Evolutionary conservation across 2,797 vertebrate species (phyloP).

Genomic region (Moxostoma hubbsi): DNA sequence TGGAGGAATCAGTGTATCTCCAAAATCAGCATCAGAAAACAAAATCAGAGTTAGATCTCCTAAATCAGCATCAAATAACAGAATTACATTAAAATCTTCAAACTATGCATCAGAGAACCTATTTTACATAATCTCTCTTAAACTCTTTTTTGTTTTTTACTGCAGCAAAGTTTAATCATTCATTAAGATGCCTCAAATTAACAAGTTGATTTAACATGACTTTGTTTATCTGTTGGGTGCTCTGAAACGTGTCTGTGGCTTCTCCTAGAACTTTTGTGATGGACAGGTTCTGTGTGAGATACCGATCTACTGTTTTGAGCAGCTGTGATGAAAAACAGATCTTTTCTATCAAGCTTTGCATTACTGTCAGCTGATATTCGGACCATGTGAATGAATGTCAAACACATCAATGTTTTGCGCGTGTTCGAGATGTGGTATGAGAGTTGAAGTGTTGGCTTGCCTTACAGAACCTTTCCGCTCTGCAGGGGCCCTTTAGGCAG

Average conservation of each 20-base stretch:
- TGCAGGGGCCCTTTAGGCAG: constrained; percentile 28
- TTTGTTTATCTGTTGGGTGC: constrained; percentile 16
- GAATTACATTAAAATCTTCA: not conserved
- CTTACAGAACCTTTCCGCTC: not conserved
- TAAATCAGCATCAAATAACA: not conserved
- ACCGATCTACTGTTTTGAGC: constrained; percentile 16
- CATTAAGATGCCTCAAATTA: not conserved
- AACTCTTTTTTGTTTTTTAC: constrained; percentile 8
- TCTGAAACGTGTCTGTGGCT: not conserved
- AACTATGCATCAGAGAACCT: not conserved
- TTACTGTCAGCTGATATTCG: constrained; percentile 19
- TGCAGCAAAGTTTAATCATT: not conserved
- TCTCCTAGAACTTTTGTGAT: not conserved
- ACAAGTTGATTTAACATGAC: not conserved
- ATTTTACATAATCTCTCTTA: not conserved
- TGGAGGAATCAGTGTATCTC: not conserved
- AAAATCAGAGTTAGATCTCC: not conserved
- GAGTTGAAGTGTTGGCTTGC: not conserved
- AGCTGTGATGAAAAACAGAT: not conserved
- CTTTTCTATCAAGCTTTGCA: not conserved
- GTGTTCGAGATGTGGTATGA: not conserved
- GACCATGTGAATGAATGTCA: constrained; percentile 16
- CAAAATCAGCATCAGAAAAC: not conserved
- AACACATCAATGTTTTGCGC: not conserved
- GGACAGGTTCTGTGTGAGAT: constrained; percentile 23